Conservation (phyloP, 1,140 invertebrate genomes). For the Patella vulgata region DNA sequence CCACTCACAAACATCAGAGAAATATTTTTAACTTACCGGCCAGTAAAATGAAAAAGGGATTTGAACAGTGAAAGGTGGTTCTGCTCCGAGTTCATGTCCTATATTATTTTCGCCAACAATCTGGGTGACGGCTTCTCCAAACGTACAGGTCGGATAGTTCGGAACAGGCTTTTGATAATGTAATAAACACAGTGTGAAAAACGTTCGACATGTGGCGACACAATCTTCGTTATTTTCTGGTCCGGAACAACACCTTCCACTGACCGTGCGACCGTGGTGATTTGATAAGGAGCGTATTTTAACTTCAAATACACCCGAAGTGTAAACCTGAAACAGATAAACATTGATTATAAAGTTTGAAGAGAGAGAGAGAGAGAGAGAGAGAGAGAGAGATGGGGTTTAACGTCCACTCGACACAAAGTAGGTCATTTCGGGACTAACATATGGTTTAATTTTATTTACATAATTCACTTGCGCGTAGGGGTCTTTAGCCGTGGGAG, state of each 20-base stretch:
- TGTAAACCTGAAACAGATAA: constrained; percentile 21
- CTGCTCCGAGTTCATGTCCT: neutral
- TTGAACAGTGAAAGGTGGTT: constrained; percentile 14
- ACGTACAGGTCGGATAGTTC: constrained; percentile 28
- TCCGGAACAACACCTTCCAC: constrained; percentile 30
- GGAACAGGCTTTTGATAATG: constrained; percentile 33
- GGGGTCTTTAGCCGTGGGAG: no score
- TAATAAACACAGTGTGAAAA: constrained; percentile 37
- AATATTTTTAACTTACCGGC: constrained; percentile 48
- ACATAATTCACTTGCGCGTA: no score
- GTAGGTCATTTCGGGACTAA: no score
- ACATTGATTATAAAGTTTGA: no score
- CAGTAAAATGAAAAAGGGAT: constrained; percentile 38
- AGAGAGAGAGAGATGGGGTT: neutral
- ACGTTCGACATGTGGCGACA: constrained; percentile 31
- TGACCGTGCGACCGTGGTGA: constrained; percentile 26
- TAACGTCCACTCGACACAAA: no score
- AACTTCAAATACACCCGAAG: constrained; percentile 39
- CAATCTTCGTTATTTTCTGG: constrained; percentile 11
- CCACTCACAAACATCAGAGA: no score
- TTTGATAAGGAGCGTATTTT: constrained; percentile 35
- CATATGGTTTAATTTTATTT: no score
- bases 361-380: no score
- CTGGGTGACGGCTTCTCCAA: constrained; percentile 30
- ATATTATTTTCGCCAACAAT: constrained; percentile 31